Base-by-base conservation (phyloP, 2,113 vertebrate genomes). In the Tupaia tana region DNA sequence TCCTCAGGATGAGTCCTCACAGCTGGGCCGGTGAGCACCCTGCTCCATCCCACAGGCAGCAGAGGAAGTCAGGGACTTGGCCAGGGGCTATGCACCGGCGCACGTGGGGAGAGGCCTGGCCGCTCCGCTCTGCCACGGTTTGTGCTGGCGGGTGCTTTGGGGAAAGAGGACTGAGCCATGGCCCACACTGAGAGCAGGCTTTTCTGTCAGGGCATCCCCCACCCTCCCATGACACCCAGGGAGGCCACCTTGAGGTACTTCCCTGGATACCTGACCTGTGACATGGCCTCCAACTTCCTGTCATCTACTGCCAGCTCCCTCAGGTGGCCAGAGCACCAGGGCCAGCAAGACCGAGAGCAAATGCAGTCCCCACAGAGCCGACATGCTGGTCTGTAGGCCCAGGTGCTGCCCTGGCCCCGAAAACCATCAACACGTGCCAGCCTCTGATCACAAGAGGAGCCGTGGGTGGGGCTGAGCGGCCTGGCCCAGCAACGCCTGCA, bases 1-100 rank as follows among this genome's bases (percentile, higher is more conserved):
- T 96, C 64, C 69, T 95, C 94, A 92, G 84, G 95, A 97, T 89
- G 96, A 95, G 97, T 97, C 96, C 97, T 78, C 93, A 90, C 98
- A 98, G 98, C 98, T 98, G 98, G 97, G 92, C 90, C 78, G 13
- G 92, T 85, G 84, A 97, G 97, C 95, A 71, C 94, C 97, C 94
- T 0, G 74, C 89, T 97, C 66, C 0, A 92, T 97, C 97, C 96
- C 97, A 97, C 43, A 93, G 77, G 31, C 25, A 4, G 75, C 80
- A 25, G 54, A 87, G 91, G 90, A 25, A 96, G 92, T 93, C 73
- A 70, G 80, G 91, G 82, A 91, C 93, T 98, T 98, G 97, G 98
- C 98, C 97, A 29, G 66, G 56, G 0, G 79, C 92, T 80, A 78
- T 0, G 64, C 89, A 93, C 86, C 95, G 0, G 67, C n/a, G 96